Evolutionary conservation across 2,113 vertebrate species (phyloP), one percentile per base, ranked within the genome.

Genomic region (Otis tarda): DNA sequence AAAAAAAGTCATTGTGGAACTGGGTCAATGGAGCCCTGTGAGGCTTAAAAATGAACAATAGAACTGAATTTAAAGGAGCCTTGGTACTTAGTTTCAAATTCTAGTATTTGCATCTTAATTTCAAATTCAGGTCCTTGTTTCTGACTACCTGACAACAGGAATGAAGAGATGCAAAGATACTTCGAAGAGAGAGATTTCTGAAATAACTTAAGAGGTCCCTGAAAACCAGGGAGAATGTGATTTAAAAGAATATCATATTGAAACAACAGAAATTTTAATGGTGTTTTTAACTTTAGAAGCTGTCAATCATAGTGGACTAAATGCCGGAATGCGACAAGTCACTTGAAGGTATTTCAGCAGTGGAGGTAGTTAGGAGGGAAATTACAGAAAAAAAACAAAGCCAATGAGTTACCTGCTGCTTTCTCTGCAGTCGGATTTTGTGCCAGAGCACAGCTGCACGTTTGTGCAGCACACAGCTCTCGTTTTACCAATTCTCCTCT

Each of bases 361-460:
- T 57, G 19, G 39, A 59, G 14, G 33, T 67, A 43, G 15, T 89
- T 79, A 61, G 55, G 24, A 76, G 9, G 12, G 19, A 13, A 61
- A 69, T 63, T 77, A 18, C 19, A 60, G 49, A 45, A 70, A 47
- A 7, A 47, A 7, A 64, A 4, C 35, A 81, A 89, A 83, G 21
- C 16, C 2, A 0, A 4, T 25, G 45, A 56, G 39, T 74, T 85
- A 33, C 5, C 47, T 83, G 23, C 50, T 79, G 53, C 12, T 70
- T 74, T 87, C n/a, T 78, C 19, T 87, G 80, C 39, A 45, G 65
- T 60, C 39, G 20, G 23, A 14, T 64, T 71, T 89, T 81, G 31
- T 86, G 50, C 31, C 41, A 57, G 60, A 82, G 57, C 10, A 5
- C 0, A 0, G 27, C 37, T 87, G 28, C 18, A 7, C 0, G 0